Conservation (phyloP, 2,888 invertebrate genomes). For the Bombyx huttoni region DNA sequence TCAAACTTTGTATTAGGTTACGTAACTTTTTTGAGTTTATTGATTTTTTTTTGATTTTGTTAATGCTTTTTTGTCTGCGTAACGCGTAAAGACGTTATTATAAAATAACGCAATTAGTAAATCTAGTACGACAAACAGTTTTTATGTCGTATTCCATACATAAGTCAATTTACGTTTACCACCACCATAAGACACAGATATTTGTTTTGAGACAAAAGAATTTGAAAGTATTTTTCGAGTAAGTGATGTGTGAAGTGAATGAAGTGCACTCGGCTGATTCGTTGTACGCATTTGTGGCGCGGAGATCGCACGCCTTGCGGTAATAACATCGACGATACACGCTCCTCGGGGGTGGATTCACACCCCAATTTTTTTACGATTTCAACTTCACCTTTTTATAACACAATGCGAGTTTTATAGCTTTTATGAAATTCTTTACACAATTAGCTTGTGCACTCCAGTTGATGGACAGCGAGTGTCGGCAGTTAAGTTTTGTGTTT, state of each 20-base stretch:
- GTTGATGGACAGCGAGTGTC: conserved; percentile 29
- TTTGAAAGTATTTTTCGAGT: conserved; percentile 3
- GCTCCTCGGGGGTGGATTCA: conserved; percentile 8
- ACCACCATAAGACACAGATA: neutral
- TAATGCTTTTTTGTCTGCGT: neutral
- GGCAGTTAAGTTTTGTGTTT: conserved; percentile 41
- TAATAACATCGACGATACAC: conserved; percentile 8
- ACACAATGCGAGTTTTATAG: conserved; percentile 56
- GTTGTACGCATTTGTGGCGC: conserved; percentile 28
- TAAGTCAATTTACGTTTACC: neutral
- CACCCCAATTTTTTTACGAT: conserved; percentile 48
- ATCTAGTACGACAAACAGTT: no score
- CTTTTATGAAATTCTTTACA: conserved; percentile 58
- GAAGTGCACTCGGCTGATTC: conserved; percentile 13
- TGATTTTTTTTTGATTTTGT: neutral
- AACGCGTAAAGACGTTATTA: no score
- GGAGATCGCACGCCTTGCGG: conserved; percentile 28
- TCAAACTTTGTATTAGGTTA: conserved; percentile 1
- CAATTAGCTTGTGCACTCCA: conserved; percentile 51
- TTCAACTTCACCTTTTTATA: conserved; percentile 56
- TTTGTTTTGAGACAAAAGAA: neutral
- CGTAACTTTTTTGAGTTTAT: neutral
- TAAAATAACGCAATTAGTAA: no score
- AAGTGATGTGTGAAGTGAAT: conserved; percentile 35
- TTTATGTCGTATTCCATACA: neutral